These are phyloP conservation scores for Polydrusus cervinus DNA, from an alignment of 2,888 invertebrate genomes.

Conservation along the genomic window DNA sequence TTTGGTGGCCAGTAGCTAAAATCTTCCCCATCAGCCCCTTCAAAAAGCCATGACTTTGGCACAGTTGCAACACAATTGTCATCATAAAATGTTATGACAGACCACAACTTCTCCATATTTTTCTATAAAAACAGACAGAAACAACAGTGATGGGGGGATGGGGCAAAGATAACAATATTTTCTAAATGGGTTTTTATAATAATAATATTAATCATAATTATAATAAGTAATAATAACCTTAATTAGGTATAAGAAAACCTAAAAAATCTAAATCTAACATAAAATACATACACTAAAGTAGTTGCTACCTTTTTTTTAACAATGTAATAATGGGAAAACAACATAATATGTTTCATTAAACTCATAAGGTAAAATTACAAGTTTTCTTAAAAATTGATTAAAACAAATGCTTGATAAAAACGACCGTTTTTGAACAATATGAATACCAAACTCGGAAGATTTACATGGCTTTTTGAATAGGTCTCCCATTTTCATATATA, in stretches of 20 bases:
- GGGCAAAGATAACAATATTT: background rate
- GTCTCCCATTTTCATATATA: constrained; percentile 40
- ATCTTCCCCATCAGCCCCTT: constrained; percentile 27
- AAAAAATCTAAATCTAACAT: background rate
- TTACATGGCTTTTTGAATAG: constrained; percentile 45
- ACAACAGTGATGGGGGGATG: too few species aligned
- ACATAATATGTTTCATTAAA: constrained; percentile 34
- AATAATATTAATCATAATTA: background rate
- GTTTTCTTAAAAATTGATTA: constrained; percentile 26
- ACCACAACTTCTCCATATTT: constrained; percentile 31
- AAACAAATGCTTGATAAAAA: constrained; percentile 20
- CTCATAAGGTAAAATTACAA: constrained; percentile 40
- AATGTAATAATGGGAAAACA: constrained; percentile 32
- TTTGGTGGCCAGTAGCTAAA: constrained; percentile 42
- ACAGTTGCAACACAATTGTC: constrained; percentile 41
- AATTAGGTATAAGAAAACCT: background rate
- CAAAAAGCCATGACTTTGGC: constrained; percentile 8
- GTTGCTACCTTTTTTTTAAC: constrained; percentile 1
- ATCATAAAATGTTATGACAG: constrained; percentile 36
- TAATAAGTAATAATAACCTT: background rate
- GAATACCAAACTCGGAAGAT: constrained; percentile 43
- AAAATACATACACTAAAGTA: background rate
- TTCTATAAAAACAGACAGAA: constrained; percentile 2
- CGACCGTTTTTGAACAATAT: constrained; percentile 28
- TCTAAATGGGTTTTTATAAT: background rate